Evolutionary conservation across 2,113 vertebrate species (phyloP).

Genomic region (Phrynocephalus versicolor): DNA sequence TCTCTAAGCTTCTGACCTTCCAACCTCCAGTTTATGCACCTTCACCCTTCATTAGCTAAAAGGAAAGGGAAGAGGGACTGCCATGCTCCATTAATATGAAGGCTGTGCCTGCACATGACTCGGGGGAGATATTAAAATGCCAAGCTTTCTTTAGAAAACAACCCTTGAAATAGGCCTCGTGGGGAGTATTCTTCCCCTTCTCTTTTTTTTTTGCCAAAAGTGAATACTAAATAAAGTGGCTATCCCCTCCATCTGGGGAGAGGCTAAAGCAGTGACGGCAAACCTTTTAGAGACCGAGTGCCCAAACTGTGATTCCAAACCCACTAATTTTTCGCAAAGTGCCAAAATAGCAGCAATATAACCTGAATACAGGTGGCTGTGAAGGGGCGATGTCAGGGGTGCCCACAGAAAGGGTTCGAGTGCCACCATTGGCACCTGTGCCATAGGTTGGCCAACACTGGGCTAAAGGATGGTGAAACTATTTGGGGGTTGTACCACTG

Average conservation of each 20-base stretch:
- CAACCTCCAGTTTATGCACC: constrained; percentile 39
- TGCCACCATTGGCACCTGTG: too few species aligned
- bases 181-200: not conserved
- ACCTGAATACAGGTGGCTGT: too few species aligned
- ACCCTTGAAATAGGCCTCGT: constrained; percentile 19
- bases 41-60: constrained; percentile 45
- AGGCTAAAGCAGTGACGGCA: too few species aligned
- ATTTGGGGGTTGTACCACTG: not conserved
- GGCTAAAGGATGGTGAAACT: not conserved
- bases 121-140: constrained; percentile 36
- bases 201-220: not conserved
- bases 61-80: constrained; percentile 47
- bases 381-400: too few species aligned
- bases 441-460: too few species aligned
- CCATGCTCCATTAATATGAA: constrained; percentile 47
- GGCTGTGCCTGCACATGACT: rapidly evolving
- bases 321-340: too few species aligned
- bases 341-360: too few species aligned
- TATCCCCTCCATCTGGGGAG: not conserved
- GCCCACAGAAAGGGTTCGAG: too few species aligned
- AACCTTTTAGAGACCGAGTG: too few species aligned
- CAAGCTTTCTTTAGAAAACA: constrained; percentile 47
- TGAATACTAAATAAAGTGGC: constrained; percentile 2
- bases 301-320: too few species aligned
- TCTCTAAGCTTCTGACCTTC: constrained; percentile 29